A percentile compares a stretch with the other conserved stretches of the same genome.
Conservation (phyloP, 2,888 invertebrate species). For the Sesamia inferens region DNA sequence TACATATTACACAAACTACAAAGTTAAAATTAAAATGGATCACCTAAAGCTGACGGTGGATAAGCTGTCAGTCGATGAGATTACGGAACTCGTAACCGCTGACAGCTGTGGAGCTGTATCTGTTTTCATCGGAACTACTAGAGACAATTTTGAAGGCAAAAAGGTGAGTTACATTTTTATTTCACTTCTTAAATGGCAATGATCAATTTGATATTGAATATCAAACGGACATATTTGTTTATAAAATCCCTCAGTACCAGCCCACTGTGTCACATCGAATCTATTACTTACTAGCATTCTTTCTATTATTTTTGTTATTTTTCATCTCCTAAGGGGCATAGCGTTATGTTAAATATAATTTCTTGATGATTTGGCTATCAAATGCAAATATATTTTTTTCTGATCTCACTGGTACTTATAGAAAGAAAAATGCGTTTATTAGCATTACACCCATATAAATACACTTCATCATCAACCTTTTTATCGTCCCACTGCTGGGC, state of each 20-base stretch:
- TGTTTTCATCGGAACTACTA: constrained; percentile 96
- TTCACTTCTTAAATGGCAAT: too few species aligned
- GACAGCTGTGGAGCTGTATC: constrained; percentile 96
- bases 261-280: background rate
- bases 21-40: constrained; percentile 89
- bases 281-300: background rate
- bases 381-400: background rate
- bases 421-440: too few species aligned
- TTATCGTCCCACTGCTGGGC: too few species aligned
- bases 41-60: constrained; percentile 92
- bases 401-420: too few species aligned
- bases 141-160: constrained; percentile 95
- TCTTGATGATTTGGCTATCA: background rate
- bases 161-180: constrained; percentile 84
- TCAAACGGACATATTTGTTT: too few species aligned
- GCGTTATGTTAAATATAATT: too few species aligned
- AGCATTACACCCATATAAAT: too few species aligned
- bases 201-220: too few species aligned
- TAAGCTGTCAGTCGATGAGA: constrained; percentile 92
- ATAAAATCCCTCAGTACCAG: background rate
- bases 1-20: background rate
- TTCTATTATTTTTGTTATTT: background rate
- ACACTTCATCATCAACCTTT: too few species aligned
- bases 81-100: constrained; percentile 92
- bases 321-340: background rate